These are phyloP conservation scores for Phasianus colchicus DNA, from an alignment of 2,113 vertebrate species.

Conservation along the genomic window DNA sequence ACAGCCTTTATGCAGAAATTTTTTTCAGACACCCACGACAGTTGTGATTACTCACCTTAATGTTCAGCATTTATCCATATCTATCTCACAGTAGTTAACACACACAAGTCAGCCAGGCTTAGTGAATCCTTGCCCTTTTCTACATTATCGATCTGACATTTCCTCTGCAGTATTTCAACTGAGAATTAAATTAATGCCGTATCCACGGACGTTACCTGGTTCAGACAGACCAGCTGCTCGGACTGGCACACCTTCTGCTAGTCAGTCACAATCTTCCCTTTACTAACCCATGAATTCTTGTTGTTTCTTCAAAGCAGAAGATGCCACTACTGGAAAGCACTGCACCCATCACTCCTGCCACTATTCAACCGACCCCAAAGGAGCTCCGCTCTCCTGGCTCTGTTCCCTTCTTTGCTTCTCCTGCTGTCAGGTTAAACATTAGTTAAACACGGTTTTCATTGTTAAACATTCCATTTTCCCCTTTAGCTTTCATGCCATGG, in stretches of 20 bases:
- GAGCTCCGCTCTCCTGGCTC: not conserved
- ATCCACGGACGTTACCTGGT: constrained; percentile 55
- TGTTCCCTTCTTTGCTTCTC: not conserved
- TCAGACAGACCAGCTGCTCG: constrained; percentile 43
- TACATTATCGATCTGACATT: constrained; percentile 66
- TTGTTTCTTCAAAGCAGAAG: constrained; percentile 51
- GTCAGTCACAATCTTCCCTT: constrained; percentile 47
- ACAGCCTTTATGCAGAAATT: not conserved
- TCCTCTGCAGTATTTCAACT: constrained; percentile 69
- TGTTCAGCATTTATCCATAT: constrained; percentile 51
- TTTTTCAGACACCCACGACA: constrained; percentile 34
- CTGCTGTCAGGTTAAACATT: not conserved
- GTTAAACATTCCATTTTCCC: constrained; percentile 63
- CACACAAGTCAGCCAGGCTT: constrained; percentile 33
- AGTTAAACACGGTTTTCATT: not conserved
- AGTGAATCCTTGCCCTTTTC: constrained; percentile 64
- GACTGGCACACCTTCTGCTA: constrained; percentile 49
- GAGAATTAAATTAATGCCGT: constrained; percentile 58
- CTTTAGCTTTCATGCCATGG: constrained; percentile 30
- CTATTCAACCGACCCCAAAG: not conserved
- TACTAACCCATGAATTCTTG: constrained; percentile 65
- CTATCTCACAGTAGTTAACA: constrained; percentile 40
- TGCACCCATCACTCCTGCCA: not conserved
- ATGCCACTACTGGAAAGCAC: constrained; percentile 62
- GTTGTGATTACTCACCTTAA: constrained; percentile 57